These are phyloP conservation scores for Centruroides vittatus DNA, from an alignment of 1,140 invertebrate genomes.

Conservation along the genomic window DNA sequence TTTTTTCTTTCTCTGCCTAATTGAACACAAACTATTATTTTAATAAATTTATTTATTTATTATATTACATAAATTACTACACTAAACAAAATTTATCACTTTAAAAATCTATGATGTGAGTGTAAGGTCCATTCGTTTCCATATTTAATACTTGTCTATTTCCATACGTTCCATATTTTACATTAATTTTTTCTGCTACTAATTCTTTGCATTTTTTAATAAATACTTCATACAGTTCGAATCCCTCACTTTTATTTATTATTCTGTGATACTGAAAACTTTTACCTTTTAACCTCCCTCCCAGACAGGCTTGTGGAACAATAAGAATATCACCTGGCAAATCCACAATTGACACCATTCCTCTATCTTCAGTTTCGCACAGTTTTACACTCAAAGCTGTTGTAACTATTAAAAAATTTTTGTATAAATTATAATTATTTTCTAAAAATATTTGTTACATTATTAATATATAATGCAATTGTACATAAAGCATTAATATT, in stretches of 20 bases:
- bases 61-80: too few relatives aligned
- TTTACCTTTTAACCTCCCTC: slow-evolving; percentile 34
- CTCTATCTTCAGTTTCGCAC: slow-evolving; percentile 24
- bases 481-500: too few relatives aligned
- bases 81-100: neutral
- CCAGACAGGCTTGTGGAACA: slow-evolving; percentile 34
- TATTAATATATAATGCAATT: too few relatives aligned
- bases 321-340: slow-evolving; percentile 31
- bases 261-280: slow-evolving; percentile 34
- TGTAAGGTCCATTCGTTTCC: slow-evolving; percentile 34
- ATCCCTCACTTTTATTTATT: slow-evolving; percentile 29
- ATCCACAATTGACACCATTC: slow-evolving; percentile 26
- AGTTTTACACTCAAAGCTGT: slow-evolving; percentile 25
- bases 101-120: slow-evolving; percentile 31
- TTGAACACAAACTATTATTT: too few relatives aligned
- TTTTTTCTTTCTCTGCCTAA: too few relatives aligned
- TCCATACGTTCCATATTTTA: slow-evolving; percentile 31
- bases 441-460: too few relatives aligned
- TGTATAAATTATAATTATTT: neutral
- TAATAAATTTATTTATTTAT: too few relatives aligned
- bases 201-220: slow-evolving; percentile 22
- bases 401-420: slow-evolving; percentile 23
- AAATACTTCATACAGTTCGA: slow-evolving; percentile 27
- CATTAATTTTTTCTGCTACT: slow-evolving; percentile 18
- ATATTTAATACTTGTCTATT: slow-evolving; percentile 32